Evolutionary conservation across 2,797 vertebrate genomes (phyloP), one percentile per base, ranked within the genome.

Genomic region (Numenius phaeopus): DNA sequence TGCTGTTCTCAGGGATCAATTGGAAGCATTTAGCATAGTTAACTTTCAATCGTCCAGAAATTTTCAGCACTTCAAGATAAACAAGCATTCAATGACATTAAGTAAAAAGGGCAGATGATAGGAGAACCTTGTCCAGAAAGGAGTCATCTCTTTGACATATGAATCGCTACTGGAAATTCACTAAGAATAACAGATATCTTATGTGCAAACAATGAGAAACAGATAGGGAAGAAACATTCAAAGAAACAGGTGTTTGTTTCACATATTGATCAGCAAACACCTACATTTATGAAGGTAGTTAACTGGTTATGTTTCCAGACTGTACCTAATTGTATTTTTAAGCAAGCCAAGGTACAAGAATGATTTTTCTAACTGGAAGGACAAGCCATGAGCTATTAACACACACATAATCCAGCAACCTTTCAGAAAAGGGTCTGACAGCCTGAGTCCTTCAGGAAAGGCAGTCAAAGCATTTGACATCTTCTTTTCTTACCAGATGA

Each of bases 71-170:
- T 78, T 91, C n/a, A 70, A 47, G 69, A 52, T 0, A 6, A 93
- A 62, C 0, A 0, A 73, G 17, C 22, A 66, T 50, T 70, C 77
- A 37, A 22, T 39, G 20, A 49, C 32, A 50, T 47, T 20, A 62
- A 20, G 6, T 34, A 62, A 66, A 91, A 86, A 83, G 14, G 22
- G 47, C 10, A 47, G 69, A 64, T 52, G 32, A 64, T 9, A 65
- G 52, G 32, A 82, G n/a, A 79, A 55, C 22, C 10, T 26, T 79
- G 12, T 10, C 17, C 20, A n/a, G 70, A 64, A 47, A 88, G 70
- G 14, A 54, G 10, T n/a, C 2, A 67, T 64, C 52, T 62, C 27
- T 75, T 87, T 87, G 64, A 57, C 30, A 29, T 16, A 16, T 5
- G 10, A 65, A 69, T 47, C 34, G 55, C 37, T 78, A 24, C 4